Percentiles rank a stretch among this genome's conserved stretches.
These are phyloP conservation scores for Microcaecilia unicolor DNA, from an alignment of 2,797 vertebrate genomes.

Conservation along the genomic window DNA sequence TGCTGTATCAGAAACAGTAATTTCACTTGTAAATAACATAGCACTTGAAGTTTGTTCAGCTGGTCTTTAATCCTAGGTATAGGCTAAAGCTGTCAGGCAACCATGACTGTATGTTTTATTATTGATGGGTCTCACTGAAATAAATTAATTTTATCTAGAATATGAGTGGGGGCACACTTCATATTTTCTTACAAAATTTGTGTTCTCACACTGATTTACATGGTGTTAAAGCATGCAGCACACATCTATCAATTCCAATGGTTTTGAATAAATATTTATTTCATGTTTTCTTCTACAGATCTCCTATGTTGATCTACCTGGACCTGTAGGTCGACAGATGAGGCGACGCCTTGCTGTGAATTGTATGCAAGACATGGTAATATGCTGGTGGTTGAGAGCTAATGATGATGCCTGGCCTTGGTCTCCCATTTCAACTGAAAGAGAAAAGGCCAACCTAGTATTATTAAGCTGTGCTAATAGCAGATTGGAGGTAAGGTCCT, in stretches of 20 bases:
- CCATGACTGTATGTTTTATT: constrained; percentile 68
- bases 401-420: constrained; percentile 75
- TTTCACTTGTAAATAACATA: constrained; percentile 43
- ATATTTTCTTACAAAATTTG: constrained; percentile 37
- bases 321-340: constrained; percentile 46
- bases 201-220: constrained; percentile 22
- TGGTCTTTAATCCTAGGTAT: constrained; percentile 52
- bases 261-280: constrained; percentile 9
- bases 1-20: constrained; percentile 50
- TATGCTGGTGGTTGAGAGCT: constrained; percentile 80
- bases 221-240: constrained; percentile 23
- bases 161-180: constrained; percentile 33
- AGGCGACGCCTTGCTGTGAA: constrained; percentile 65
- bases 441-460: constrained; percentile 73
- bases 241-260: background rate
- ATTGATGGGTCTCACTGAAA: constrained; percentile 63
- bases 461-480: constrained; percentile 66
- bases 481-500: constrained; percentile 70
- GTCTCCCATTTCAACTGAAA: constrained; percentile 65
- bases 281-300: constrained; percentile 47
- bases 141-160: constrained; percentile 54
- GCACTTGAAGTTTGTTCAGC: constrained; percentile 58
- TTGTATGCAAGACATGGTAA: constrained; percentile 61
- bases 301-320: constrained; percentile 61
- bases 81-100: constrained; percentile 61